Base-by-base conservation (phyloP, 1,140 invertebrate species). In the Drosophila tropicalis region DNA sequence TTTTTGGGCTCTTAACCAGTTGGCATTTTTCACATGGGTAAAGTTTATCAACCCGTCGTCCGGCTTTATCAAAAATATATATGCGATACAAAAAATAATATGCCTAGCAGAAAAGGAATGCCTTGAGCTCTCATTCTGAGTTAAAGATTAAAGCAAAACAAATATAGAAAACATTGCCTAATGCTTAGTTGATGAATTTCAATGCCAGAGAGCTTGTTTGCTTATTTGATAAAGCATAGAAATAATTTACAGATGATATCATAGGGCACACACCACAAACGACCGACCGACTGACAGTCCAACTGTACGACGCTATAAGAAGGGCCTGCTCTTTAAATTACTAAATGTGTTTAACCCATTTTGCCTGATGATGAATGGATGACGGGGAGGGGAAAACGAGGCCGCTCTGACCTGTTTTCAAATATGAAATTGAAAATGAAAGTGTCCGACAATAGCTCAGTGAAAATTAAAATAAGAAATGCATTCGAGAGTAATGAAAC, bases 201-300 rank as follows among this genome's bases (percentile, higher is more conserved):
- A 86, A 87, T 86, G 62, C 44, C 60, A 75, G 22, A 67, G 63
- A 66, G 55, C 32, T 61, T 58, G 62, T 55, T 72, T 54, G 67
- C 67, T 62, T 51, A 40, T 79, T 63, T 67, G 60, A 82, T 78
- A 77, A 71, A 70, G 72, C 82, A 87, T 79, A 63, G 70, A 62
- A 87, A 86, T 86, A 83, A 47, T 87, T 71, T 12, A 54, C 41
- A 70, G 79, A 86, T 86, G 82, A 86, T 86, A 86, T 86, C 82
- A 86, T 86, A 87, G 79, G 75, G 79, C 74, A 78, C n/a, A 22
- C 56, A 63, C 17, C n/a, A 22, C 56, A 63, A n/a, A 64, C 41
- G 22, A 68, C 66, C 40, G 9, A 25, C 13, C 34, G 34, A 40
- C 34, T 13, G 15, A 41, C 25, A n/a, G 13, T 41, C 54, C 32